Evolutionary conservation across 2,888 invertebrate genomes (phyloP).

Genomic region (Apodemia zela): DNA sequence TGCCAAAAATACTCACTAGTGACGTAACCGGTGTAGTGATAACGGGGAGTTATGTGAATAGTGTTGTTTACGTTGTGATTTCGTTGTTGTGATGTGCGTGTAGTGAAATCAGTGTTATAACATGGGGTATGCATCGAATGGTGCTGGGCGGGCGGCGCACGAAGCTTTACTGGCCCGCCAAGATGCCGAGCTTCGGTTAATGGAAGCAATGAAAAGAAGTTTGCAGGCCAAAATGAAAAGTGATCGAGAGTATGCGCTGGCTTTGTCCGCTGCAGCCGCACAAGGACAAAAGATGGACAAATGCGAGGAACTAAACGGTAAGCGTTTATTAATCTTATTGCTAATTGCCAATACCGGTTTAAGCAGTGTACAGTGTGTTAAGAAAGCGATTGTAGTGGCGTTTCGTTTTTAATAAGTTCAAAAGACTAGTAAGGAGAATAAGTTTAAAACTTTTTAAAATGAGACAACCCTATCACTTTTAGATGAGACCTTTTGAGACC

Average conservation of each 20-base stretch:
- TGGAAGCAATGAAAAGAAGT: slow-evolving; percentile 95
- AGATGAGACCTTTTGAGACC: not conserved
- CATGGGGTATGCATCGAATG: slow-evolving; percentile 93
- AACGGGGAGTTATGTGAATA: slow-evolving; percentile 67
- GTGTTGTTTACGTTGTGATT: slow-evolving; percentile 60
- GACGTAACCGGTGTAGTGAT: slow-evolving; percentile 63
- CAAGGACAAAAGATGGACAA: slow-evolving; percentile 92
- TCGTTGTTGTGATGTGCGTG: slow-evolving; percentile 58
- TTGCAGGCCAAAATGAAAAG: slow-evolving; percentile 93
- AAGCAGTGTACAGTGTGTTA: not conserved
- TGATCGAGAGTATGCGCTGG: slow-evolving; percentile 94
- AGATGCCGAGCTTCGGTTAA: slow-evolving; percentile 94
- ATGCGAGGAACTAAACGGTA: slow-evolving; percentile 85
- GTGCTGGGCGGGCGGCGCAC: slow-evolving; percentile 93
- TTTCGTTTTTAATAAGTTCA: not conserved
- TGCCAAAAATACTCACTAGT: slow-evolving; percentile 34
- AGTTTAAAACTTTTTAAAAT: not conserved
- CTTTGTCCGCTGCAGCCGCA: slow-evolving; percentile 88
- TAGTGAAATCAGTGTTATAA: slow-evolving; percentile 45
- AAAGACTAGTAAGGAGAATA: too few species aligned
- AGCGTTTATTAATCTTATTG: slow-evolving; percentile 19
- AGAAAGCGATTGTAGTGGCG: not conserved
- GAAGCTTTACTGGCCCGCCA: slow-evolving; percentile 94
- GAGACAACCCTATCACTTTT: not conserved
- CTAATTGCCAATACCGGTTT: slow-evolving; percentile 16